Conservation (phyloP, 2,888 invertebrate species). For the Drosophila neutralis region DNA sequence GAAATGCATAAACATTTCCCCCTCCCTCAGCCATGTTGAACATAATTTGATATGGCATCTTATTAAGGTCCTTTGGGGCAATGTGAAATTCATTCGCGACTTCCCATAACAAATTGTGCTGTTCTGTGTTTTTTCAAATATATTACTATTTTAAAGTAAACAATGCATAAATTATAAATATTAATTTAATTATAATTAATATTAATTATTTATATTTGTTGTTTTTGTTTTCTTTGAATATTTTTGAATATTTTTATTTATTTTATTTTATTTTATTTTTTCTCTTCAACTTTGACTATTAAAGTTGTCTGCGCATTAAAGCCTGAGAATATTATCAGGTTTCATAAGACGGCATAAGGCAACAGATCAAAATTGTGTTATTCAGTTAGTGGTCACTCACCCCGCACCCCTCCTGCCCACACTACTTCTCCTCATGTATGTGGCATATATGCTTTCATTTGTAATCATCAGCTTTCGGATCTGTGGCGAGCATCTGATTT, state of each 20-base stretch:
- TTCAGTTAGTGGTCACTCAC: conserved; percentile 23
- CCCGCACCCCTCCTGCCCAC: too few species aligned
- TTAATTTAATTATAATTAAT: too few species aligned
- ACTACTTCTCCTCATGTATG: background rate
- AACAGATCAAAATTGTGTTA: conserved; percentile 1
- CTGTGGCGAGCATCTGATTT: conserved; percentile 51
- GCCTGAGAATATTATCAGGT: background rate
- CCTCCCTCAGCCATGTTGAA: conserved; percentile 47
- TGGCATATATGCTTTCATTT: conserved; percentile 37
- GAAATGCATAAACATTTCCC: conserved; percentile 71
- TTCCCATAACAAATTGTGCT: background rate
- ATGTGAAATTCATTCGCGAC: conserved; percentile 33
- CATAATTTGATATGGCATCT: conserved; percentile 58
- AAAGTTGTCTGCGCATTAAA: conserved; percentile 2
- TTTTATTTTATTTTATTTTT: background rate
- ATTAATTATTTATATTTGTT: too few species aligned
- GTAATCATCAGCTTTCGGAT: conserved; percentile 52
- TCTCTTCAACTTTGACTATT: background rate
- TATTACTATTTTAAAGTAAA: background rate
- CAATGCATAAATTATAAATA: background rate
- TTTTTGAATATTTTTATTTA: background rate
- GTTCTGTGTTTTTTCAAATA: background rate
- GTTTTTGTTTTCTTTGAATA: too few species aligned
- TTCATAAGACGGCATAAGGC: background rate
- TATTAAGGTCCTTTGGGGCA: conserved; percentile 13